Evolutionary conservation across 2,113 vertebrate genomes (phyloP), one percentile per base, ranked within the genome.

Genomic region (Lamprotornis superbus): DNA sequence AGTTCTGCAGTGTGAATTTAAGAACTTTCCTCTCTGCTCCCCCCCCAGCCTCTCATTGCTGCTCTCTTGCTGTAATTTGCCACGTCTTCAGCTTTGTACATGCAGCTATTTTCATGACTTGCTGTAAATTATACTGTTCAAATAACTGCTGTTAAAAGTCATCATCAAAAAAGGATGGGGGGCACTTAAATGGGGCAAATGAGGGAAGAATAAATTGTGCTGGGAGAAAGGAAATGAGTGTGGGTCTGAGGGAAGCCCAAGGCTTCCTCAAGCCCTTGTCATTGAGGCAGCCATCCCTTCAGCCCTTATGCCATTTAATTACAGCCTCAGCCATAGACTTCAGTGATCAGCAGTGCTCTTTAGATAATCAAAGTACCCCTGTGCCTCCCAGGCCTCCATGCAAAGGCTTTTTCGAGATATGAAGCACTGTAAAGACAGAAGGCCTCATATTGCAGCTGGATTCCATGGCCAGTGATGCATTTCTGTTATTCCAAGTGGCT

Each of bases 101-200:
- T 67, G 42, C 21, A 90, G 83, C 68, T 70, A 37, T 76, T 78
- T 93, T 68, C 82, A 7, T 59, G 89, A 40, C 69, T 71, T 87
- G 74, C 76, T 75, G 64, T 37, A 87, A 94, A 92, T 93, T 71
- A 71, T 21, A 19, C 83, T 75, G 77, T 84, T 95, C 83, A 83
- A 95, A 90, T 90, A 86, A 70, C 56, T 74, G 76, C 86, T 86
- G 68, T 90, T 92, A 64, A 63, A 94, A 95, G 60, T 89, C 68
- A 47, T 80, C 53, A 52, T 81, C 68, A 50, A 30, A 88, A 95
- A 83, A 67, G 39, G 60, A 12, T 12, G 19, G 44, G 77, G 80
- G 86, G 47, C 56, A 49, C 60, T 90, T 74, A 84, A 81, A 80
- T 24, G 81, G 83, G 56, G 75, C 86, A 83, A 73, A 83, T 37